Base-by-base conservation (phyloP, 2,888 invertebrate genomes). In the Dynastes grantii region DNA sequence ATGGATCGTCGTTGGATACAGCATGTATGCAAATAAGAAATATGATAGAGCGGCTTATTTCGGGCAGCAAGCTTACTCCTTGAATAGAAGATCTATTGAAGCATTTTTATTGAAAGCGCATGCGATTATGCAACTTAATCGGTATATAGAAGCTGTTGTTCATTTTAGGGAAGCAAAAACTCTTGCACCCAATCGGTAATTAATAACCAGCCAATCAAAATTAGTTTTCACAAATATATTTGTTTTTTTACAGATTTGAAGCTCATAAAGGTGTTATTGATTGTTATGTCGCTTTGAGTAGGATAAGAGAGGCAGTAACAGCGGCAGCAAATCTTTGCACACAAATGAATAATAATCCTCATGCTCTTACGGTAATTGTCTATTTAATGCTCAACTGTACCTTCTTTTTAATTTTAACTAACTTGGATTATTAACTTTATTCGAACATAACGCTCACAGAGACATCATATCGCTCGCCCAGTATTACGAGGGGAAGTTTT, bases 191-290 rank as follows among this genome's bases (percentile, higher is more conserved):
- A 86, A 85, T 80, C 85, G 88, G 87, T 88, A 84, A 53, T 71
- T 63, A 16, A 37, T 51, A 40, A 22, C 71, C 63, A n/a, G n/a
- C 0, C n/a, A 65, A 8, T 40, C 13, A 37, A 40, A 67, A 16
- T 65, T 76, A n/a, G 13, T 40, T 64, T n/a, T 37, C 29, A 63
- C 27, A 13, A 76, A 27, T 29, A 27, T 16, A 8, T 45, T 27
- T 32, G 13, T 71, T 13, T n/a, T 32, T 55, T 71, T 90, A 91
- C 84, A 90, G 94, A 80, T 94, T 92, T 86, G 96, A 96, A 86
- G 92, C 94, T 0, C 94, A 95, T 86, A 93, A 94, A 88, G 95
- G 95, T n/a, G 87, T 96, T 40, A 93, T 95, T 1, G 94, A 94
- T 82, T 93, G 94, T 86, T 95, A 95, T 84, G 88, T 94, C 58